phyloP scores from a whole-genome alignment of 2,113 vertebrate species.

The Leucopternis melanops region DNA sequence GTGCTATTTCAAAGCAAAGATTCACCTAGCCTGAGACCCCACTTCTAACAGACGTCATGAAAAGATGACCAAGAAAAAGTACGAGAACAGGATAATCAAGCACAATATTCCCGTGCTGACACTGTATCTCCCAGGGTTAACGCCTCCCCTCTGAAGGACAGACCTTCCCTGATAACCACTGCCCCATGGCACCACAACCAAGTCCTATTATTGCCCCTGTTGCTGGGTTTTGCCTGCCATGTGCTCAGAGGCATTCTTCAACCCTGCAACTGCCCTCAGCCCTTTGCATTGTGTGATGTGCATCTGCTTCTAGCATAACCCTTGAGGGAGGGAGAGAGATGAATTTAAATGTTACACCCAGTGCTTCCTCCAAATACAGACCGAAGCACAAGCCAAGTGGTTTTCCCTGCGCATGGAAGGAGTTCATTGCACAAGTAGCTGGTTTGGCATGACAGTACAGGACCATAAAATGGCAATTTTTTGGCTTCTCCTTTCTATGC shows the following conservation, averaged over 20 bases:
- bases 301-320: not conserved
- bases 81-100: not conserved
- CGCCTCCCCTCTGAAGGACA: not conserved
- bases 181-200: not conserved
- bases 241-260: not conserved
- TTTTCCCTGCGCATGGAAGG: not conserved
- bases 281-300: not conserved
- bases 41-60: not conserved
- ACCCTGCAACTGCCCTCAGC: not conserved
- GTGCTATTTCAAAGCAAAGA: not conserved
- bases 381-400: not conserved
- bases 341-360: not conserved
- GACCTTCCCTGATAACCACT: not conserved
- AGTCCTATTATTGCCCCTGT: not conserved
- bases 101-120: not conserved
- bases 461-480: constrained; percentile 60
- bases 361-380: not conserved
- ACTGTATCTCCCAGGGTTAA: not conserved
- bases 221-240: not conserved
- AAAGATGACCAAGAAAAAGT: not conserved
- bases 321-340: not conserved
- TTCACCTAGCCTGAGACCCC: not conserved
- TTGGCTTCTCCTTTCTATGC: constrained; percentile 69
- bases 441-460: not conserved
- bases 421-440: not conserved